phyloP scores from a whole-genome alignment of 2,888 invertebrate genomes.

The Drosophila neoperkinsi region DNA sequence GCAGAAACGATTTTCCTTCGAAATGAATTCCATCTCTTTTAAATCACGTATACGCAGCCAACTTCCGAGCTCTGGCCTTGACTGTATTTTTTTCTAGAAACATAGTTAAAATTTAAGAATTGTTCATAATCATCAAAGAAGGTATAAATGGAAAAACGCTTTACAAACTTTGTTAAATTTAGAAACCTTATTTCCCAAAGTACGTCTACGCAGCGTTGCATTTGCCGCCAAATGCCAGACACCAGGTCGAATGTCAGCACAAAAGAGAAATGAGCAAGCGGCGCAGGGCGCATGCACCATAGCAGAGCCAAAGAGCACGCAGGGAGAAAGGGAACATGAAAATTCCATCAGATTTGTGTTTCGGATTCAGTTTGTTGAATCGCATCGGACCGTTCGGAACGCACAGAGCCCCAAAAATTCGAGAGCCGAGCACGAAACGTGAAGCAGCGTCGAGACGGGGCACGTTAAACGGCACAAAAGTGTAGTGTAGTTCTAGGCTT shows the following conservation, averaged over 20 bases:
- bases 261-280: conserved; percentile 39
- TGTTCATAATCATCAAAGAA: background rate
- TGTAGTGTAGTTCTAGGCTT: conserved; percentile 69
- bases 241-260: conserved; percentile 44
- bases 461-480: conserved; percentile 65
- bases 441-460: conserved; percentile 55
- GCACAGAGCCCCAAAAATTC: conserved; percentile 35
- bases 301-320: conserved; percentile 25
- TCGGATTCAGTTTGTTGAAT: conserved; percentile 75
- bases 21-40: background rate
- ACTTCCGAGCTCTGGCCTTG: background rate
- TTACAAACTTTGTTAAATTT: background rate
- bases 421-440: conserved; percentile 40
- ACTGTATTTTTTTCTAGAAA: background rate
- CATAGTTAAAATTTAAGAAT: background rate
- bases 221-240: conserved; percentile 41
- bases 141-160: background rate
- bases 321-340: conserved; percentile 15
- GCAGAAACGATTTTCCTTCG: background rate
- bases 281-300: conserved; percentile 56
- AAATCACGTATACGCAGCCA: background rate
- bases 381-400: conserved; percentile 75
- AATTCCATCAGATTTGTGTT: conserved; percentile 56
- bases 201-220: conserved; percentile 69
- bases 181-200: background rate